These are phyloP conservation scores for Drosophila cardini DNA, from an alignment of 1,140 invertebrate genomes.

Conservation along the genomic window DNA sequence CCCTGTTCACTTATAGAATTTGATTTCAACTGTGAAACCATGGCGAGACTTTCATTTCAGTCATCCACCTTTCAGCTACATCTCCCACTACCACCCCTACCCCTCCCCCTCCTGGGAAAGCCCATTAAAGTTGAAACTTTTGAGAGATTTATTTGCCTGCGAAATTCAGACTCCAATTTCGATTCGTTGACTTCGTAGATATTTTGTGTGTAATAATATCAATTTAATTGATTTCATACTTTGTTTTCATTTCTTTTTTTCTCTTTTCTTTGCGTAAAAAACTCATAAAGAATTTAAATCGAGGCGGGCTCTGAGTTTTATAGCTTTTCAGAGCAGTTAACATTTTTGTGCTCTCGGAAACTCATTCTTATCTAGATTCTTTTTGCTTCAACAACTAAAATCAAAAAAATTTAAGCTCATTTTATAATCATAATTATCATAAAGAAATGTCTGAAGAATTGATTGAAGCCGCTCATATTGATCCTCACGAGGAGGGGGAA, in stretches of 20 bases:
- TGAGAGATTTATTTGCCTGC: constrained; percentile 65
- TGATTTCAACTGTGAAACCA: constrained; percentile 54
- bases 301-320: constrained; percentile 4
- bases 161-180: constrained; percentile 9
- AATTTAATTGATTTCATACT: constrained; percentile 17
- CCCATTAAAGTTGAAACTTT: constrained; percentile 21
- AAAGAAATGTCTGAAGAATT: constrained; percentile 18
- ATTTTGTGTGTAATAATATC: constrained; percentile 2
- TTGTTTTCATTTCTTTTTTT: too few relatives aligned
- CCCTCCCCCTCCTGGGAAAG: not conserved
- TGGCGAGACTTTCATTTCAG: constrained; percentile 25
- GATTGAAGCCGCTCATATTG: not conserved
- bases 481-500: not conserved
- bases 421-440: not conserved
- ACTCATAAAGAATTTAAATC: constrained; percentile 5
- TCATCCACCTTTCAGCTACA: constrained; percentile 12
- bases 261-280: not conserved
- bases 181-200: constrained; percentile 18
- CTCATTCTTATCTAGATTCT: constrained; percentile 6
- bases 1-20: constrained; percentile 67
- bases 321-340: not conserved
- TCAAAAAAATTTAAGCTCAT: not conserved
- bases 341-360: not conserved
- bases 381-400: constrained; percentile 8
- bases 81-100: too few relatives aligned